Percentiles rank a stretch among this genome's conserved stretches.
Conservation (phyloP, 2,113 vertebrate genomes). For the Artemisiospiza belli region DNA sequence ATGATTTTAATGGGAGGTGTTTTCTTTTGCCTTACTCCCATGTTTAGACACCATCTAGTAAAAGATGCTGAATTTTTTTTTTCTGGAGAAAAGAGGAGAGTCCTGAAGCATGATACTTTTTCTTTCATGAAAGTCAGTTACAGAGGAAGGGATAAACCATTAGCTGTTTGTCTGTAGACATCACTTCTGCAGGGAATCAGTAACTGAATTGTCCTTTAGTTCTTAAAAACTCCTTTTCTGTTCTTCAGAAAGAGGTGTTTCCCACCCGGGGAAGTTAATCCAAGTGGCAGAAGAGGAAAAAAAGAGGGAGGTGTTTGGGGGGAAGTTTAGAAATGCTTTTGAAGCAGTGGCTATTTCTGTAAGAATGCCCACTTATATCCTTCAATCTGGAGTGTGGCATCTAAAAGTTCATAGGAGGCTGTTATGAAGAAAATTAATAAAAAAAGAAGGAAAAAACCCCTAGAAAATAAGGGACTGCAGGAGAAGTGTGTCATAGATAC, state of each 20-base stretch:
- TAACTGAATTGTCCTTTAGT: background rate
- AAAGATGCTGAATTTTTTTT: background rate
- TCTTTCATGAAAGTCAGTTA: background rate
- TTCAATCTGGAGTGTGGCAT: background rate
- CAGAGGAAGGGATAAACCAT: background rate
- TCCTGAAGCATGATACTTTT: background rate
- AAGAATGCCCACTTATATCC: background rate
- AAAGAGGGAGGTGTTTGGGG: background rate
- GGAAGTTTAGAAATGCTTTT: background rate
- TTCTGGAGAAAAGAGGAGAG: background rate
- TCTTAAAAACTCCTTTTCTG: background rate
- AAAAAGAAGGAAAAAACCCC: background rate
- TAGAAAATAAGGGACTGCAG: background rate
- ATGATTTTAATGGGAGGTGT: background rate
- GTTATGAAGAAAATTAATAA: slow-evolving; percentile 3
- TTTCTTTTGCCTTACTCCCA: background rate
- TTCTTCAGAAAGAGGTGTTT: background rate
- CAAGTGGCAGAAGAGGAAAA: background rate
- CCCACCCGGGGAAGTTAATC: background rate
- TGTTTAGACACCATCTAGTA: background rate
- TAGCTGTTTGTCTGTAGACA: background rate
- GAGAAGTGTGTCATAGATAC: slow-evolving; percentile 3
- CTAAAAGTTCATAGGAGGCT: background rate
- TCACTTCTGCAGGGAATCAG: background rate
- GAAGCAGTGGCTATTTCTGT: background rate